These are phyloP conservation scores for Anthopleura xanthogrammica DNA, from an alignment of 92 coral and sea anemone species.

Conservation along the genomic window DNA sequence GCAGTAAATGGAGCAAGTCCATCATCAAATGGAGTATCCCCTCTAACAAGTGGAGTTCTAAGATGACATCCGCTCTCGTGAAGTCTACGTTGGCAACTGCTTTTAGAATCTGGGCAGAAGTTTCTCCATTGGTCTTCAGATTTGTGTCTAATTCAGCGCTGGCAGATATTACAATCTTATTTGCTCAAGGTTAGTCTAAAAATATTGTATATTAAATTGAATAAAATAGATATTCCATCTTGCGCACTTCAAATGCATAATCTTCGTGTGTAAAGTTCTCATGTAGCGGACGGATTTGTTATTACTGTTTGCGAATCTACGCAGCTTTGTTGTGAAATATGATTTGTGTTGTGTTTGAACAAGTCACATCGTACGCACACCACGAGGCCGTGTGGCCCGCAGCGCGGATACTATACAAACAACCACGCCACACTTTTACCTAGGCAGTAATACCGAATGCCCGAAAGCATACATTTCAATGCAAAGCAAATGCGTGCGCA, in stretches of 20 bases:
- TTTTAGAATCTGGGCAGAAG: conserved; percentile 57
- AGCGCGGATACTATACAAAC: neutral
- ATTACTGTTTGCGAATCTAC: neutral
- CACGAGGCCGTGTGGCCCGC: neutral
- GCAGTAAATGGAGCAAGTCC: conserved; percentile 35
- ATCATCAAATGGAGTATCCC: conserved; percentile 53
- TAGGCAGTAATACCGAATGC: too few species aligned
- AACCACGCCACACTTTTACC: neutral
- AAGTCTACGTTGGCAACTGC: conserved; percentile 31
- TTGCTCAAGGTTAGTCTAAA: conserved; percentile 43
- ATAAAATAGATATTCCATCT: neutral
- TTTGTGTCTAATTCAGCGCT: neutral
- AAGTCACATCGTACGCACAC: neutral
- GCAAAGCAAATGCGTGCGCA: too few species aligned
- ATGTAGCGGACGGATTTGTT: neutral
- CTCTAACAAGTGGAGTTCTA: conserved; percentile 2
- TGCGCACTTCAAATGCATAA: neutral
- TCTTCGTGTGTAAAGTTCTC: neutral
- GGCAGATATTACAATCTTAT: conserved; percentile 42
- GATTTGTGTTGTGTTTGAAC: neutral
- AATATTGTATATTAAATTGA: neutral
- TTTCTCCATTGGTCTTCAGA: conserved; percentile 36
- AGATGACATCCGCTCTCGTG: conserved; percentile 19
- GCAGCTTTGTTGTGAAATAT: neutral
- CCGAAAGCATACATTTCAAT: too few species aligned